Evolutionary conservation across 2,113 vertebrate species (phyloP).

Genomic region (Tachuris rubrigastra): DNA sequence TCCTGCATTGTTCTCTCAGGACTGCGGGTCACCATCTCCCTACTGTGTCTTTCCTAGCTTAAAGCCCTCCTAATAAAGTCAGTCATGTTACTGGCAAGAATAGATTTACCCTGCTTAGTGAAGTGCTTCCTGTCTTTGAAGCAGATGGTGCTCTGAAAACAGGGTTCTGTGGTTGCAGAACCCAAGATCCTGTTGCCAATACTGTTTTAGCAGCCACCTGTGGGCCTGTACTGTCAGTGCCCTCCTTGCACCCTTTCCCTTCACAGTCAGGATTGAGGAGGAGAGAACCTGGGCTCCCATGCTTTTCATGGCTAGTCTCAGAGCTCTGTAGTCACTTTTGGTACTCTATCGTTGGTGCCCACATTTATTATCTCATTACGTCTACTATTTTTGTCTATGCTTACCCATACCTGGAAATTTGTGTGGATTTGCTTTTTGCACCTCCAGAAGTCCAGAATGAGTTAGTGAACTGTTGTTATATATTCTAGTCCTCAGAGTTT

Average conservation of each 20-base stretch:
- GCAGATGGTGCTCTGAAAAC: background rate
- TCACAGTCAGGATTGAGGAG: background rate
- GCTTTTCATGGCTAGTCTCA: background rate
- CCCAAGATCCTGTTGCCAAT: rapidly evolving
- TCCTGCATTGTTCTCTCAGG: background rate
- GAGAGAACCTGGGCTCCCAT: rapidly evolving
- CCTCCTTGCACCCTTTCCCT: rapidly evolving
- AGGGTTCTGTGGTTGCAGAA: background rate
- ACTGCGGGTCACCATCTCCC: background rate
- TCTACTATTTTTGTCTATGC: background rate
- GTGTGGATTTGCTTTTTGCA: background rate
- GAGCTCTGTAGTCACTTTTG: background rate
- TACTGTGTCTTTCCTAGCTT: background rate
- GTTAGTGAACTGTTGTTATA: background rate
- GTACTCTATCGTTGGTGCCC: background rate
- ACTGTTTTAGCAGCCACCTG: background rate
- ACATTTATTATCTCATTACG: background rate
- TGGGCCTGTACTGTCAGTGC: background rate
- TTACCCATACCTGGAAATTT: background rate
- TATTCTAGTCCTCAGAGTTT: background rate
- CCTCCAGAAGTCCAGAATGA: background rate
- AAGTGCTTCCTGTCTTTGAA: background rate
- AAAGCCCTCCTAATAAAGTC: background rate
- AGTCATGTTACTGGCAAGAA: background rate
- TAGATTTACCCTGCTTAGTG: background rate